Evolutionary conservation across 2,113 vertebrate genomes (phyloP), one percentile per base, ranked within the genome.

Genomic region (Callopanchax toddi): DNA sequence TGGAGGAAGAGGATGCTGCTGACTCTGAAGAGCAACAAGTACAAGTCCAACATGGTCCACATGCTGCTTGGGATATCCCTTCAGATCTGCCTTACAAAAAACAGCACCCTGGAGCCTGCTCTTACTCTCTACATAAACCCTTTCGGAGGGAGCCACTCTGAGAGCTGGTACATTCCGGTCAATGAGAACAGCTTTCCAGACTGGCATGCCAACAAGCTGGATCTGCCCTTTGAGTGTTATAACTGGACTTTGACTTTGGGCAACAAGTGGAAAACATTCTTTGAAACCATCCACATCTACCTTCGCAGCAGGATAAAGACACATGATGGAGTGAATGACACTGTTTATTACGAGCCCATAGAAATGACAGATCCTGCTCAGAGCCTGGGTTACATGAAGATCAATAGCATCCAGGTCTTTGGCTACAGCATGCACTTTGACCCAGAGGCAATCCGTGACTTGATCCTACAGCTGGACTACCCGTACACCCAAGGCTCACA

Each of bases 341-440:
- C 94, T 66, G 59, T 95, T 71, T 98, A 97, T 79, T 96, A 98
- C 0, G 97, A 99, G 78, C 96, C 96, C 11, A 82, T 96, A 76
- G 97, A 98, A 67, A 93, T 96, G 51, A 90, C 94, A 0, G 96
- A 98, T 66, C 94, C 96, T 12, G 93, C 93, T 0, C 92, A 94
- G 54, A 98, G 97, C 74, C 93, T 98, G 90, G 96, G 97, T 64
- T 98, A 98, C 82, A 98, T 99, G 97, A 99, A 99, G 89, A 98
- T 99, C 87, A 97, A 97, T 86, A 93, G 94, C 86, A 97, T 98
- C 67, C 96, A 97, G 90, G 97, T 98, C 67, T 98, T 98, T 74
- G 97, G 97, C 83, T 99, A 98, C 91, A 98, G 97, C 92, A 98
- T 98, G 97, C 96, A 96, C 90, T 99, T 99, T 25, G 96, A 99